A percentile compares a stretch with the other conserved stretches of the same genome.
phyloP scores from a whole-genome alignment of 2,797 vertebrate species.

The Myotis findleyi region DNA sequence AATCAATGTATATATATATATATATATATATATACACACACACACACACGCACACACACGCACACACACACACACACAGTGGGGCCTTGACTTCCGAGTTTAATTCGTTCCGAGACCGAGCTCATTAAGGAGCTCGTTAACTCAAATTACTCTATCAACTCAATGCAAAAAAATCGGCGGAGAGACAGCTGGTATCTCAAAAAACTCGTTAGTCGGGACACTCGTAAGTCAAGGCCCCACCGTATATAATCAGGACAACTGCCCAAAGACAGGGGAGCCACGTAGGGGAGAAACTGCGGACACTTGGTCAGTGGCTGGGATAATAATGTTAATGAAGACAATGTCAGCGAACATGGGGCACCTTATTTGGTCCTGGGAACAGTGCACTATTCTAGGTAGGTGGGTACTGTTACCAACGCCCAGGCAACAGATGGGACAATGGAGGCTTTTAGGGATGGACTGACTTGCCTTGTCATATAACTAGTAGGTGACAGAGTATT shows the following conservation, averaged over 20 bases:
- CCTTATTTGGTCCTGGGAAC: background rate
- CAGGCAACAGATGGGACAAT: background rate
- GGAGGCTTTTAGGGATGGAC: background rate
- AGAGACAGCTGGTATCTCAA: too few species aligned
- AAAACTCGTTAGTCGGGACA: too few species aligned
- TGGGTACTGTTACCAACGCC: background rate
- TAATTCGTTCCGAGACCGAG: too few species aligned
- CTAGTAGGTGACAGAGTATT: background rate
- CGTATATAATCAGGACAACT: background rate
- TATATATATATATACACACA: too few species aligned
- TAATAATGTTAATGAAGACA: background rate
- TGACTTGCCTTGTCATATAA: background rate
- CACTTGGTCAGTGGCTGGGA: background rate
- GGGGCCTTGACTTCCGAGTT: too few species aligned
- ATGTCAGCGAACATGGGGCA: background rate
- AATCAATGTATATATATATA: too few species aligned
- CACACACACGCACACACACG: too few species aligned
- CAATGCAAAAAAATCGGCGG: too few species aligned
- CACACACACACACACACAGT: too few species aligned
- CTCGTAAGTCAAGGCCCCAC: too few species aligned
- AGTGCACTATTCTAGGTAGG: background rate
- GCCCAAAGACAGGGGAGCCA: background rate
- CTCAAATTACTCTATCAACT: too few species aligned
- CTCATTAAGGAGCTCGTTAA: too few species aligned
- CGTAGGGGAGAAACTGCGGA: background rate